Base-by-base conservation (phyloP, 2,888 invertebrate genomes). In the Apotomis turbidana region DNA sequence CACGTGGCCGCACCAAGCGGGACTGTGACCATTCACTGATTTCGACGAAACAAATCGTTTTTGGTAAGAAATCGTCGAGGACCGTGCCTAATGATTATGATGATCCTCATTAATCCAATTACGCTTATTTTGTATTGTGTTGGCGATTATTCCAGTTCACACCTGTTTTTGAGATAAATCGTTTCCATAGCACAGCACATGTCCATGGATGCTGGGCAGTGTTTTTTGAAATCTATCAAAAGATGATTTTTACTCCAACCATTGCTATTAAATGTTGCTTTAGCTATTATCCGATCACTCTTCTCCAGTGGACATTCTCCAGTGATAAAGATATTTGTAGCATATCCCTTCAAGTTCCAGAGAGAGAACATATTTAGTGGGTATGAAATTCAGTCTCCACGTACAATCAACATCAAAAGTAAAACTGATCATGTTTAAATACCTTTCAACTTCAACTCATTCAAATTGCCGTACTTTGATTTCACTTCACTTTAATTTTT, bases 1-100 rank as follows among this genome's bases (percentile, higher is more conserved):
- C 85, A 87, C 90, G 91, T 88, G 90, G 90, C 83, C 84, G 80
- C 81, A 81, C 78, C 77, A 81, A 79, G 80, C 80, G 79, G 81
- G 59, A 57, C 58, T 55, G 61, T 55, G 66, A 70, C 71, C 76
- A 76, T 76, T 77, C 74, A 72, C 52, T 72, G 72, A 68, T 72
- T 74, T 46, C 61, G 61, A 38, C 38, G 44, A 55, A 70, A 72
- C 62, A 59, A 59, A 68, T 62, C 61, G 70, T 71, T 68, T 74
- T 73, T 68, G 71, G 68, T 66, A 70, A 70, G 44, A 54, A 57
- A 12, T 38, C 58, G 58, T 58, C 27, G 38, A 58, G 38, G 15
- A 61, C 49, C 66, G 15, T 49, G 63, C 41, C 46, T 52, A 61
- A 69, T 57, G 66, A 57, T 57, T 57, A 44, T 57, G 44, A 57